phyloP scores from a whole-genome alignment of 2,113 vertebrate species.

The Lepisosteus oculatus region DNA sequence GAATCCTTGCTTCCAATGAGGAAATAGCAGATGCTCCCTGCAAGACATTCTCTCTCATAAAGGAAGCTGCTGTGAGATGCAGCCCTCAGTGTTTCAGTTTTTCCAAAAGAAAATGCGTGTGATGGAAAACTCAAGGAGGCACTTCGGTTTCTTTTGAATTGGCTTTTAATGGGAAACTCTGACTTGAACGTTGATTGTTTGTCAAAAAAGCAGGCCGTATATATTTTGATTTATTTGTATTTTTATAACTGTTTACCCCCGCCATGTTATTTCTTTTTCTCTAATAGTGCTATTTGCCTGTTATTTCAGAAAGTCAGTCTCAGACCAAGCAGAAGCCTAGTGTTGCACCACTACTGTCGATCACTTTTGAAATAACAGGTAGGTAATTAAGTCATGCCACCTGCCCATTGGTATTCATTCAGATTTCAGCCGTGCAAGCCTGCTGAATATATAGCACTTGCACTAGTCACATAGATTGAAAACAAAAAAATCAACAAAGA shows the following conservation, averaged over 20 bases:
- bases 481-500: neutral
- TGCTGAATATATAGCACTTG: neutral
- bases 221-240: conserved; percentile 27
- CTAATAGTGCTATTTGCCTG: conserved; percentile 68
- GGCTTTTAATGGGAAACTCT: neutral
- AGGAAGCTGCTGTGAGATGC: neutral
- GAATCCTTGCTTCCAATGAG: neutral
- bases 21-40: neutral
- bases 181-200: neutral
- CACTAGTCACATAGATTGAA: neutral
- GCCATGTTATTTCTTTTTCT: conserved; percentile 23
- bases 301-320: conserved; percentile 83
- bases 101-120: neutral
- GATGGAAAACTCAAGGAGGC: too few relatives aligned
- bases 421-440: too few relatives aligned
- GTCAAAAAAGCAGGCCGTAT: neutral
- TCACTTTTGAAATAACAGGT: conserved; percentile 89
- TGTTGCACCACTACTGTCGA: conserved; percentile 78
- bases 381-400: conserved; percentile 51
- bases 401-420: conserved; percentile 9
- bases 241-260: conserved; percentile 8
- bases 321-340: conserved; percentile 75
- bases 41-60: neutral
- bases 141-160: too few relatives aligned
- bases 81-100: neutral